Evolutionary conservation across 2,888 invertebrate genomes (phyloP).

Genomic region (Pyrrhosoma nymphula): DNA sequence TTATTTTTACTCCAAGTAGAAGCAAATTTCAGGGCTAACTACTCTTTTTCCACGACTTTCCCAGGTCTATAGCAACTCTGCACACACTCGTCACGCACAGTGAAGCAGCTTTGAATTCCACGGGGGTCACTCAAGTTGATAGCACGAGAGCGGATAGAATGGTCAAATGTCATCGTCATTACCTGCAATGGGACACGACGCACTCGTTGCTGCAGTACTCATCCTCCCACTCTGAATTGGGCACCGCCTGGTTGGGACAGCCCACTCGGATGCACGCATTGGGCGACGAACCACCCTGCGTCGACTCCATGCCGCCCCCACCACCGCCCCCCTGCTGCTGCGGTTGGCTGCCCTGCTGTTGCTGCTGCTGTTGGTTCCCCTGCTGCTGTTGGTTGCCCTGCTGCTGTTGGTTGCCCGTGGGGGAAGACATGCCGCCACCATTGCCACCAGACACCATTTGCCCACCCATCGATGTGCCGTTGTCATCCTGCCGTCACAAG

Average conservation of each 20-base stretch:
- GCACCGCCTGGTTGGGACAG: constrained; percentile 93
- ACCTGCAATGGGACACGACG: constrained; percentile 97
- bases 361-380: constrained; percentile 76
- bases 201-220: constrained; percentile 98
- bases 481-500: constrained; percentile 72
- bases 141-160: too few relatives aligned
- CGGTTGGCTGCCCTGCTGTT: constrained; percentile 76
- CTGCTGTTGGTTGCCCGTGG: constrained; percentile 61
- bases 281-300: constrained; percentile 75
- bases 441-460: not conserved
- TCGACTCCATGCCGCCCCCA: constrained; percentile 72
- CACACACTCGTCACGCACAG: too few relatives aligned
- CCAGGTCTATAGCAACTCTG: too few relatives aligned
- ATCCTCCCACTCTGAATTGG: constrained; percentile 97
- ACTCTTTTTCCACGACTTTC: too few relatives aligned
- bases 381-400: constrained; percentile 66
- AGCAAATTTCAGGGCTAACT: too few relatives aligned
- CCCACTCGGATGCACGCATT: constrained; percentile 91
- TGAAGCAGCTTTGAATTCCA: too few relatives aligned
- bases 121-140: too few relatives aligned
- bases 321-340: constrained; percentile 75
- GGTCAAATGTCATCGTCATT: too few relatives aligned
- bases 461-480: not conserved
- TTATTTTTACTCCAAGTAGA: too few relatives aligned
- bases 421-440: not conserved